Conservation (phyloP, 2,113 vertebrate species). For the Choloepus hoffmanni region DNA sequence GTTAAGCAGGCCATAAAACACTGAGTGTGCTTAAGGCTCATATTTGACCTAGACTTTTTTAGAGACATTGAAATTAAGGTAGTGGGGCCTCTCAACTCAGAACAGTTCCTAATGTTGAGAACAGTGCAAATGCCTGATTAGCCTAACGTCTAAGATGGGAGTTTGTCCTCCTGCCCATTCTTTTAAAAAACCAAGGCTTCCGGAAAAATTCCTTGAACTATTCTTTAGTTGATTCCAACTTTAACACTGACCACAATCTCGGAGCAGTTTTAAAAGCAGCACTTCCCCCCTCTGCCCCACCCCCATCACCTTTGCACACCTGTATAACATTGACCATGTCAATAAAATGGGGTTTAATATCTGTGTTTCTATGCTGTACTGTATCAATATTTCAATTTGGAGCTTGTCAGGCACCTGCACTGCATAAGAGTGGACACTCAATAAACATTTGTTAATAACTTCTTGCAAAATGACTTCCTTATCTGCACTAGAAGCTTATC, state of each 20-base stretch:
- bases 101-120: not conserved
- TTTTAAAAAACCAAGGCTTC: constrained; percentile 1
- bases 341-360: not conserved
- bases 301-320: not conserved
- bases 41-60: not conserved
- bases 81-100: not conserved
- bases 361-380: not conserved
- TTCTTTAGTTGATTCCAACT: not conserved
- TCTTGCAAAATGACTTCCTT: not conserved
- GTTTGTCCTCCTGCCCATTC: not conserved
- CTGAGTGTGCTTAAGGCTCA: constrained; percentile 43
- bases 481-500: constrained; percentile 17
- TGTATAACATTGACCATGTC: not conserved
- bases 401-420: not conserved
- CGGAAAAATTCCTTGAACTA: not conserved
- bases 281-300: accelerated
- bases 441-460: not conserved
- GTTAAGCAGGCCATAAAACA: not conserved
- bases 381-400: not conserved
- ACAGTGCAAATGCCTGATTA: not conserved
- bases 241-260: not conserved
- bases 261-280: constrained; percentile 19
- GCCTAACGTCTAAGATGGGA: not conserved
- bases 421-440: not conserved
- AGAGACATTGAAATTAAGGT: not conserved